Conservation (phyloP, 2,113 vertebrate species). For the Aepyceros melampus region DNA sequence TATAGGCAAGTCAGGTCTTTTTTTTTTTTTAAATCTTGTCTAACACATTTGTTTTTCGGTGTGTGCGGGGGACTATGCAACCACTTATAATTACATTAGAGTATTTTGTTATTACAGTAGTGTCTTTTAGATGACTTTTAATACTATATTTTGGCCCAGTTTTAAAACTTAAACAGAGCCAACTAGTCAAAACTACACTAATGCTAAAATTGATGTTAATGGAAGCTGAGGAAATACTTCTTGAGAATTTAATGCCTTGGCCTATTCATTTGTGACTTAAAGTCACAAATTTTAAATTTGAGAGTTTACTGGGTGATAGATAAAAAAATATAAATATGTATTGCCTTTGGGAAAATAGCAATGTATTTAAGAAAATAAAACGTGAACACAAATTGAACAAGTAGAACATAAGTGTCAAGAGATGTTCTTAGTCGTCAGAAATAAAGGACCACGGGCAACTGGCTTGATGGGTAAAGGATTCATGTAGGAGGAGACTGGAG, state of each 20-base stretch:
- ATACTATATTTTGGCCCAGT: not conserved
- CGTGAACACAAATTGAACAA: not conserved
- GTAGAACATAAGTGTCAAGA: not conserved
- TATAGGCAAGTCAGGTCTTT: not conserved
- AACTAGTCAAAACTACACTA: not conserved
- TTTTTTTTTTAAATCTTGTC: not conserved
- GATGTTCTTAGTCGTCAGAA: not conserved
- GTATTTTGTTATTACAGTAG: not conserved
- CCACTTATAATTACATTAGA: not conserved
- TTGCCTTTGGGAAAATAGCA: not conserved
- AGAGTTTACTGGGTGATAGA: not conserved
- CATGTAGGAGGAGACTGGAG: not conserved
- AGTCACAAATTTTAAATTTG: not conserved
- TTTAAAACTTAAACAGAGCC: not conserved
- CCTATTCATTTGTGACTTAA: not conserved
- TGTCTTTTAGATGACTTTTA: not conserved
- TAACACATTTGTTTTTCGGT: not conserved
- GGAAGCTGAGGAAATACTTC: not conserved
- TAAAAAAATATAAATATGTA: not conserved
- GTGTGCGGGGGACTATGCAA: not conserved
- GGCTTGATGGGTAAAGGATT: not conserved
- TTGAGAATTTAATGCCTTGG: not conserved
- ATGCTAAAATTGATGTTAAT: not conserved
- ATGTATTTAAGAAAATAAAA: not conserved
- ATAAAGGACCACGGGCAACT: not conserved